A percentile compares a stretch with the other conserved stretches of the same genome.
These are phyloP conservation scores for Mactra quadrangularis DNA, from an alignment of 1,140 invertebrate genomes.

Conservation along the genomic window DNA sequence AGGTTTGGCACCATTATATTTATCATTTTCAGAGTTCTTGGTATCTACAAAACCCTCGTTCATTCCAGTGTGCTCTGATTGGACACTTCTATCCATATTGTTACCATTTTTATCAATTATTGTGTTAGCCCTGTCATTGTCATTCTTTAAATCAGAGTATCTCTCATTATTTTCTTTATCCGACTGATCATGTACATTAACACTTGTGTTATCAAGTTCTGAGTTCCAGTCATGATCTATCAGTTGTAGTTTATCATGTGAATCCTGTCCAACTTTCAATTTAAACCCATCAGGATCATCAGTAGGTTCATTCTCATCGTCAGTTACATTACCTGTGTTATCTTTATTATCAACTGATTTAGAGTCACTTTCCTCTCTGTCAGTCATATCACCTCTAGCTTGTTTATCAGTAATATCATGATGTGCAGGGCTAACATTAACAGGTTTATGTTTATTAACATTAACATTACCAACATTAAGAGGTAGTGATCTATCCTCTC, in stretches of 20 bases:
- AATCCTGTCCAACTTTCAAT: neutral
- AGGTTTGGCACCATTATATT: conserved; percentile 33
- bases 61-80: neutral
- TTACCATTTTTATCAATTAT: neutral
- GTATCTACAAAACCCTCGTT: neutral
- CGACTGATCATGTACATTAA: neutral
- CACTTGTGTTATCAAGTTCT: neutral
- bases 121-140: neutral
- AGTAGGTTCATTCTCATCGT: no score
- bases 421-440: no score
- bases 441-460: no score
- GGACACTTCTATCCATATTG: neutral
- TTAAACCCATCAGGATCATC: conserved; percentile 38
- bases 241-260: neutral
- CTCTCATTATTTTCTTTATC: conserved; percentile 7
- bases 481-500: no score
- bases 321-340: no score
- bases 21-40: neutral
- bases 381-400: no score
- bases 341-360: no score
- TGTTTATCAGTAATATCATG: no score
- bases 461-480: no score
- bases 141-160: neutral
- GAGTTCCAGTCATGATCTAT: conserved; percentile 8
- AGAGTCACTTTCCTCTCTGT: no score